Base-by-base conservation (phyloP, 2,113 vertebrate species). In the Agapornis roseicollis region DNA sequence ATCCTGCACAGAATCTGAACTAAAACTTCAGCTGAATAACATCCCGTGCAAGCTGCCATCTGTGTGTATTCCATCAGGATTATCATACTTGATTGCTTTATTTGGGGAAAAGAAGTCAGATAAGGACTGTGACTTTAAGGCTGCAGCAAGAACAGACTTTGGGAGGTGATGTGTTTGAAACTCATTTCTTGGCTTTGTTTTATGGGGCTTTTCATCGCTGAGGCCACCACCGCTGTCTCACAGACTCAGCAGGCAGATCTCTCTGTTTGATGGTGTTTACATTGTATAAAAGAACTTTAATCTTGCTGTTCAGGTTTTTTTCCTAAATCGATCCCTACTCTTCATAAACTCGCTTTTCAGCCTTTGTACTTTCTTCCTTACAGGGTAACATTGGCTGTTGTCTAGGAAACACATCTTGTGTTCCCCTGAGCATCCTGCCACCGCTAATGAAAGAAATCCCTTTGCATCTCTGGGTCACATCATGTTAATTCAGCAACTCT, bases 391-490 rank as follows among this genome's bases (percentile, higher is more conserved):
- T 49, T 15, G 11, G 71, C 80, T 87, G 96, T 97, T 94, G 95
- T 94, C 96, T 87, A 58, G 95, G 95, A 96, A 97, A 97, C 92
- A 1, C 70, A 64, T 76, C 85, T 66, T 66, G 58, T 85, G 66
- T 66, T 89, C 87, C 89, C 89, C 82, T 1, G 3, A 86, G 93
- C 88, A 94, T 94, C 89, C 89, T 7, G 0, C 73, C 77, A 70
- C 49, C 2, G 0, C 28, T 80, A 91, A 95, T 88, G 80, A 96
- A 88, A 97, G 95, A 94, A 97, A 91, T 70, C 94, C 85, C 91
- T 97, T 92, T 53, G 93, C 96, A 95, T 85, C 85, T 69, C 88
- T 85, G 83, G 95, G 88, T 94, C 91, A 89, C 91, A 83, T 74
- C 91, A 47, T 2, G 13, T 78, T 83, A 83, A 94, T 96, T 76